A percentile compares a stretch with the other conserved stretches of the same genome.
These are phyloP conservation scores for Orgyia antiqua DNA, from an alignment of 2,888 invertebrate species.

Conservation along the genomic window DNA sequence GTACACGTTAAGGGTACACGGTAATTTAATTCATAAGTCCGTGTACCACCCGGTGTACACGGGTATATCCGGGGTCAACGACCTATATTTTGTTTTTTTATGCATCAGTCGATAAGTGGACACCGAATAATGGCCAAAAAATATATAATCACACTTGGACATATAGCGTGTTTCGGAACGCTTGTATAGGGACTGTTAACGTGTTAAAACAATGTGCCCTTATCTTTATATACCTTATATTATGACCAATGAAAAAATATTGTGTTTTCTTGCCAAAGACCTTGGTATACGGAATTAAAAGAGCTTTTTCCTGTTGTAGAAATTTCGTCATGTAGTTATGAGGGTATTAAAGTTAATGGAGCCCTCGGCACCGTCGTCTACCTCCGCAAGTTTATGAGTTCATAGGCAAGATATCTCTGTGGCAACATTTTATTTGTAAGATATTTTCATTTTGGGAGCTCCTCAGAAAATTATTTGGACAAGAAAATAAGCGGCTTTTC, in stretches of 20 bases:
- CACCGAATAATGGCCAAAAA: no score
- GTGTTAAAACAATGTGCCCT: no score
- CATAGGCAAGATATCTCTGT: conserved; percentile 46
- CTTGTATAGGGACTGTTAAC: no score
- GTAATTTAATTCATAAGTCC: no score
- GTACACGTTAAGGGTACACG: no score
- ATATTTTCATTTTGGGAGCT: conserved; percentile 37
- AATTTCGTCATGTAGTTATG: conserved; percentile 65
- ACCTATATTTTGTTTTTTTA: no score
- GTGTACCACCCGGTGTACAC: no score
- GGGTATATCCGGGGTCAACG: no score
- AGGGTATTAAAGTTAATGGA: conserved; percentile 68
- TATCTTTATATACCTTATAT: conserved; percentile 5
- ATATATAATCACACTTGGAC: no score
- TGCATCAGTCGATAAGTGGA: no score
- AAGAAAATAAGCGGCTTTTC: conserved; percentile 17
- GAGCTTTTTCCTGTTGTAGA: conserved; percentile 63
- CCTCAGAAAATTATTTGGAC: conserved; percentile 18
- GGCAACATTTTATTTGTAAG: conserved; percentile 46
- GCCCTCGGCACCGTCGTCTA: conserved; percentile 43
- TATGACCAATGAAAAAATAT: conserved; percentile 23
- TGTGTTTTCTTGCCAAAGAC: conserved; percentile 33
- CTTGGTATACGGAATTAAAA: conserved; percentile 48
- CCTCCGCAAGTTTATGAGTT: conserved; percentile 56
- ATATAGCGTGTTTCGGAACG: no score